Evolutionary conservation across 2,113 vertebrate species (phyloP).

Genomic region (Oreochromis niloticus): DNA sequence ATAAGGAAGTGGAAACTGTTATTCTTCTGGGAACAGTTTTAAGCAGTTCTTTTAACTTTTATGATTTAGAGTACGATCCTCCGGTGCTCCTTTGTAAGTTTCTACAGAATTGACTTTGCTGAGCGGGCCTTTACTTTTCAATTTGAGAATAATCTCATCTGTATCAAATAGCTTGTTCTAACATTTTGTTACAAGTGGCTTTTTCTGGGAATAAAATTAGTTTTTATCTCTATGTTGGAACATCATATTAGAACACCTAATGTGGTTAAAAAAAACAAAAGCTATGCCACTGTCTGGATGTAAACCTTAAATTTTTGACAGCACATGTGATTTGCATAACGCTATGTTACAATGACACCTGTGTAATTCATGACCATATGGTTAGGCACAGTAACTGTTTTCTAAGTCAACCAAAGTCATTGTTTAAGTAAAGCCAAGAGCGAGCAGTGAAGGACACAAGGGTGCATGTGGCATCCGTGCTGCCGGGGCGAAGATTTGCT

Average conservation of each 20-base stretch:
- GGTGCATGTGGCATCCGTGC: background rate
- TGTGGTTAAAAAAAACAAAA: background rate
- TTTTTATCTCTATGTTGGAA: background rate
- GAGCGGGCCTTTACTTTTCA: background rate
- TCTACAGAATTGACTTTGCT: background rate
- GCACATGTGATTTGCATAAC: constrained; percentile 5
- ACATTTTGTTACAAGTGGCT: background rate
- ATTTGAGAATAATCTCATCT: background rate
- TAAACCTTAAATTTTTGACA: background rate
- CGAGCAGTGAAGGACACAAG: background rate
- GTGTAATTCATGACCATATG: constrained; percentile 35
- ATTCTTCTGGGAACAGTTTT: background rate
- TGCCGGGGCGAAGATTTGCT: background rate
- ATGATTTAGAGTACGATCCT: background rate
- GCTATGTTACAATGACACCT: background rate
- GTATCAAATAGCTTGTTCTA: background rate
- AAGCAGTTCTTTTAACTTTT: background rate
- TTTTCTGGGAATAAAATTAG: background rate
- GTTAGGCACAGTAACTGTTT: constrained; percentile 1
- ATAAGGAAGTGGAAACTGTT: background rate
- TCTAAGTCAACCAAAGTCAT: constrained; percentile 39
- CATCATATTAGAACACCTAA: background rate
- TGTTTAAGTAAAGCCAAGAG: background rate
- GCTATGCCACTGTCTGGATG: background rate
- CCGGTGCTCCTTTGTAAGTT: background rate